Evolutionary conservation across 2,113 vertebrate species (phyloP), one percentile per base, ranked within the genome.

Genomic region (Lepus timidus): DNA sequence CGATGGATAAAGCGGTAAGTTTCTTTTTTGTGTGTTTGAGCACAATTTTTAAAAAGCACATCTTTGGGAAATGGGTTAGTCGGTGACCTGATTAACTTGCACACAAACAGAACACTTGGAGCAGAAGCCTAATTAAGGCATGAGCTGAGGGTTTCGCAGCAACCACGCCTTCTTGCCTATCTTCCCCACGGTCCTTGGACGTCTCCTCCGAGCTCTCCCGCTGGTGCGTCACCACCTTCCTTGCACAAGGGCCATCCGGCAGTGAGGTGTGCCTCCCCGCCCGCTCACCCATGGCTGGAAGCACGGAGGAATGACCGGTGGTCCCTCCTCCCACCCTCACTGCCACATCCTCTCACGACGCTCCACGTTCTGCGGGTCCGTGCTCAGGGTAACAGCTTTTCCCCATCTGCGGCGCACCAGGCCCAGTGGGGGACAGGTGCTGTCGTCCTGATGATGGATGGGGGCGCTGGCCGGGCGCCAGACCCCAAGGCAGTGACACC

Each of bases 101-200:
- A 36, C 67, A 44, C 58, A 7, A 52, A 70, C 1, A 14, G 1
- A 23, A 31, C 1, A 0, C 74, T 64, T 9, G 4, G 29, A 74
- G 49, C 25, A 79, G 55, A 78, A 78, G 20, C 16, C 39, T 49
- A 23, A 22, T 29, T 16, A 51, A 73, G 49, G 67, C 17, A 5
- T n/a, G 23, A 65, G 61, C 17, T 29, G 39, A 44, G 61, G 19
- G 52, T 3, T 6, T 0, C 3, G 10, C 29, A 27, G 20, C 9
- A 17, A 23, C 0, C 2, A 1, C 39, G 29, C 5, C 25, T 19
- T 29, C 31, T 1, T 7, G 36, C 9, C 2, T n/a, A 14, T 4
- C 31, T 27, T 25, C 2, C 1, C 25, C 13, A 11, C 9, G 4
- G 22, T 67, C 11, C 11, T 67, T 67, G 71, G 90, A 58, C 39